Evolutionary conservation across 2,797 vertebrate genomes (phyloP).

Genomic region (Acrossocheilus wenchowensis): DNA sequence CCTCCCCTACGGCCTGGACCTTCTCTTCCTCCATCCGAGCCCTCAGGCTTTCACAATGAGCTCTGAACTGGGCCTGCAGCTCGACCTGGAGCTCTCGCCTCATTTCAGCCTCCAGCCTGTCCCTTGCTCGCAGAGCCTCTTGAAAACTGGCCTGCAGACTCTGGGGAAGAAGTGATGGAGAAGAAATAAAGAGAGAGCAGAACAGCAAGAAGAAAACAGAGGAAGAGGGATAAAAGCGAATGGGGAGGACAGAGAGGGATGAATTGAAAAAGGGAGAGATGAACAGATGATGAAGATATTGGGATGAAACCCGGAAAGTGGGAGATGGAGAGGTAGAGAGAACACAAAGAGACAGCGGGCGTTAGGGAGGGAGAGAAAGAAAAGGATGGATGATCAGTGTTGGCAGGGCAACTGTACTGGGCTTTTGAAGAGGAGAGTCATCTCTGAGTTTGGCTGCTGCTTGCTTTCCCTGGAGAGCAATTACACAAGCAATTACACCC

Average conservation of each 20-base stretch:
- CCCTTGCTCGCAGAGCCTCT: slow-evolving; percentile 52
- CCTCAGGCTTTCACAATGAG: slow-evolving; percentile 47
- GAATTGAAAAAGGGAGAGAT: slow-evolving; percentile 47
- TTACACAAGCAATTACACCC: slow-evolving; percentile 67
- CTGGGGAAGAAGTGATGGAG: slow-evolving; percentile 39
- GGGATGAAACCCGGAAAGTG: slow-evolving; percentile 55
- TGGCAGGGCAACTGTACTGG: slow-evolving; percentile 58
- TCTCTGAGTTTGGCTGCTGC: slow-evolving; percentile 57
- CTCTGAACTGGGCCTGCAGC: slow-evolving; percentile 58
- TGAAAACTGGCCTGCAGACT: slow-evolving; percentile 59
- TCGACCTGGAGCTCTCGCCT: slow-evolving; percentile 58
- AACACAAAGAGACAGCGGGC: slow-evolving; percentile 5
- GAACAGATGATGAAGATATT: slow-evolving; percentile 54
- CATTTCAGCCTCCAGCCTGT: slow-evolving; percentile 59
- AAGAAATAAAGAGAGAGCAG: slow-evolving; percentile 31
- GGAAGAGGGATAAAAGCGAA: slow-evolving; percentile 40
- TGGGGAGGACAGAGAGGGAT: slow-evolving; percentile 47
- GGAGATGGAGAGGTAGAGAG: slow-evolving; percentile 46
- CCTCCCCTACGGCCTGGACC: slow-evolving; percentile 53
- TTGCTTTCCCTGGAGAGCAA: slow-evolving; percentile 62
- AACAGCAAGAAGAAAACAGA: slow-evolving; percentile 58
- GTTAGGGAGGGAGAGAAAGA: slow-evolving; percentile 45
- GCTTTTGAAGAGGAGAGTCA: slow-evolving; percentile 59
- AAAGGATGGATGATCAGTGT: slow-evolving; percentile 55
- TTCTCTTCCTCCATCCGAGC: slow-evolving; percentile 51